Conservation (phyloP, 1,140 invertebrate species). For the Drosophila arawakana region DNA sequence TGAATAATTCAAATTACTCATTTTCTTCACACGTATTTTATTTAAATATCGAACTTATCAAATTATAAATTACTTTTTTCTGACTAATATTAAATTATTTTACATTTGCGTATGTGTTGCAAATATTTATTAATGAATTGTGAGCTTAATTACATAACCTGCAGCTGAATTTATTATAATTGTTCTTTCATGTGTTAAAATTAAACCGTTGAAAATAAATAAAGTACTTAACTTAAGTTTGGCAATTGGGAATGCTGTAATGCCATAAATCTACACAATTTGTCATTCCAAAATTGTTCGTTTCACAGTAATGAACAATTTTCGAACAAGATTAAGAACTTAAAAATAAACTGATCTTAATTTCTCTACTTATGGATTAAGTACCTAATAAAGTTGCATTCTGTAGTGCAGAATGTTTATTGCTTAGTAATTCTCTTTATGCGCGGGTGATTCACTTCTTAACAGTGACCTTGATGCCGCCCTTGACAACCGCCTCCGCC, state of each 20-base stretch:
- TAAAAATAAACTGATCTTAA: constrained; percentile 44
- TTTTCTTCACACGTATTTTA: constrained; percentile 55
- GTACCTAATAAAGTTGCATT: constrained; percentile 7
- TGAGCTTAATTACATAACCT: constrained; percentile 17
- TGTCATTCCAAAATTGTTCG: constrained; percentile 79
- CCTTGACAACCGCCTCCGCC: constrained; percentile 72
- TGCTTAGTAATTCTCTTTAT: constrained; percentile 43
- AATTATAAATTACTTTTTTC: constrained; percentile 11
- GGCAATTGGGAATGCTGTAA: constrained; percentile 28
- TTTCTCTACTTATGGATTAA: constrained; percentile 55
- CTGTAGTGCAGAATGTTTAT: constrained; percentile 1
- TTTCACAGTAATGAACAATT: constrained; percentile 51
- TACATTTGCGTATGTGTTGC: background rate
- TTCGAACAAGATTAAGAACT: constrained; percentile 69
- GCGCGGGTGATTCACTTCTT: constrained; percentile 50
- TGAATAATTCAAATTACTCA: background rate
- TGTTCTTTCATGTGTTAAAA: constrained; percentile 6
- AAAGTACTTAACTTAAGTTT: constrained; percentile 51
- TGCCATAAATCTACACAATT: constrained; percentile 48
- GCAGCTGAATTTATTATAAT: constrained; percentile 18
- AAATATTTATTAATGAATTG: constrained; percentile 13
- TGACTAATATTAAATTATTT: constrained; percentile 43
- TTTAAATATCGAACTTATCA: constrained; percentile 42
- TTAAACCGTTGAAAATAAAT: constrained; percentile 29
- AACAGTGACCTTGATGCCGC: constrained; percentile 75